A percentile compares a stretch with the other conserved stretches of the same genome.
Conservation (phyloP, 2,797 vertebrate species). For the Micropoecilia bifurca region DNA sequence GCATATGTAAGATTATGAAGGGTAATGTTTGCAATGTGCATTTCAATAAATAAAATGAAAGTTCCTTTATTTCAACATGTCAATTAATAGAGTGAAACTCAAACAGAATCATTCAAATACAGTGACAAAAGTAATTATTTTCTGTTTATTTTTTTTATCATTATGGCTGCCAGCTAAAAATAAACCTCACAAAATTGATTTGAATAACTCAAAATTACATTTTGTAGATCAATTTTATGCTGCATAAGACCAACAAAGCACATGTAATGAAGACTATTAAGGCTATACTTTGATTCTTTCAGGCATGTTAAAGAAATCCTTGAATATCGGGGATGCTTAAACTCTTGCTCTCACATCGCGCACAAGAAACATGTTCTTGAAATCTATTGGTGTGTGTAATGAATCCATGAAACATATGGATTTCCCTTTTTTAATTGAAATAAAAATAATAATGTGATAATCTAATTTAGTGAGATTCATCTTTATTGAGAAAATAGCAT, state of each 20-base stretch:
- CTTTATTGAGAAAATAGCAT: background rate
- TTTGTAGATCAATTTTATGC: no score
- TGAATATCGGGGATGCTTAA: no score
- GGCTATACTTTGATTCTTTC: background rate
- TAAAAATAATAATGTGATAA: background rate
- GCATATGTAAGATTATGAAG: conserved; percentile 25
- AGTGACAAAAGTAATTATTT: background rate
- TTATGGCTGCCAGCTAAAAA: background rate
- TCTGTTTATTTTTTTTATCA: background rate
- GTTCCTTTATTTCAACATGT: background rate
- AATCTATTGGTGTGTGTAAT: background rate
- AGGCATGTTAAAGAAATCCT: background rate
- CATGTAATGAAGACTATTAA: background rate
- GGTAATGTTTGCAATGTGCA: background rate
- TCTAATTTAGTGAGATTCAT: background rate
- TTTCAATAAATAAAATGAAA: background rate
- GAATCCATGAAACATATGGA: background rate
- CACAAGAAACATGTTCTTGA: background rate
- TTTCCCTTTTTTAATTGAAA: background rate
- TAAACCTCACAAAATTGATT: background rate
- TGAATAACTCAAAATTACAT: conserved; percentile 1
- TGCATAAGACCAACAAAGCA: background rate
- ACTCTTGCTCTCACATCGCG: no score
- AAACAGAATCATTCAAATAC: background rate
- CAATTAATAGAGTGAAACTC: background rate